phyloP scores from a whole-genome alignment of 1,140 invertebrate genomes.

The Zaprionus ornatus region DNA sequence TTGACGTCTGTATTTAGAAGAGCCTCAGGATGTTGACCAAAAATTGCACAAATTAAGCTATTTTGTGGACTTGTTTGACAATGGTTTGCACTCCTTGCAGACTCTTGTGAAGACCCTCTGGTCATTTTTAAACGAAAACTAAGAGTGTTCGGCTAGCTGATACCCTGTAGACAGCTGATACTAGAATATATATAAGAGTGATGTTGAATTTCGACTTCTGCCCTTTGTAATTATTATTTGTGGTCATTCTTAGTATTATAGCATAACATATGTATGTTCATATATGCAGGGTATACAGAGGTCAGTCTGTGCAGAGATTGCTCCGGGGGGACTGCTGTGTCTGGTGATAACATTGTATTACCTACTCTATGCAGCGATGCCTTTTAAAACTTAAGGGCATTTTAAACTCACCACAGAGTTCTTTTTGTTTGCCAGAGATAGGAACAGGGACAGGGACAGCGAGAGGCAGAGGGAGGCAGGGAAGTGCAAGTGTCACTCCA shows the following conservation, averaged over 20 bases:
- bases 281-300: background rate
- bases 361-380: constrained; percentile 11
- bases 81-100: background rate
- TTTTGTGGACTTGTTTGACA: background rate
- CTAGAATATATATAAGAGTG: too few species aligned
- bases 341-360: constrained; percentile 32
- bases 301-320: background rate
- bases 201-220: too few species aligned
- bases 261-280: background rate
- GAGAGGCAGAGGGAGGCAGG: background rate
- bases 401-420: constrained; percentile 31
- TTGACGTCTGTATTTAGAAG: background rate
- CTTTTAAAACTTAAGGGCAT: constrained; percentile 31
- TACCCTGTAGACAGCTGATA: background rate
- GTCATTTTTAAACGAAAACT: background rate
- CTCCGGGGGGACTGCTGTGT: background rate
- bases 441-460: background rate
- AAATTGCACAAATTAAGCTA: constrained; percentile 13
- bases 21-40: background rate
- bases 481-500: constrained; percentile 31
- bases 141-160: background rate
- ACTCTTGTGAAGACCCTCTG: background rate
- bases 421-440: background rate
- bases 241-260: too few species aligned
- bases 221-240: background rate